Evolutionary conservation across 2,888 invertebrate genomes (phyloP).

Genomic region (Campaea margaritaria): DNA sequence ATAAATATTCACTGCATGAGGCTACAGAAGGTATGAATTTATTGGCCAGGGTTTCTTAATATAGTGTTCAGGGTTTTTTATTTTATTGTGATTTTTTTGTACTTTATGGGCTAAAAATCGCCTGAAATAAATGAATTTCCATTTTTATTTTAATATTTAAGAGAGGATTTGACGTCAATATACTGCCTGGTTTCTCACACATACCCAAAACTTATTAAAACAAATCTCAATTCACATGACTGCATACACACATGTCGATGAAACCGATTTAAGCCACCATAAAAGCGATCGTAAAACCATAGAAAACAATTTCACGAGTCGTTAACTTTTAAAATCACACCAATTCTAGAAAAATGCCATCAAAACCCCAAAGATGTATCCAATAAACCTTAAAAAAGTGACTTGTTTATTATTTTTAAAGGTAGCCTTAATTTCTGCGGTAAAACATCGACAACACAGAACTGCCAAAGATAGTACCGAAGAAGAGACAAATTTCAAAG

Average conservation of each 20-base stretch:
- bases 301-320: conserved; percentile 29
- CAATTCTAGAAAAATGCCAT: conserved; percentile 11
- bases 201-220: too few species aligned
- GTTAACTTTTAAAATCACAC: conserved; percentile 12
- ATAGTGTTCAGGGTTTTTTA: too few species aligned
- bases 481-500: conserved; percentile 10
- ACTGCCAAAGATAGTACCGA: not conserved
- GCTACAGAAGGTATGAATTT: too few species aligned
- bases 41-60: too few species aligned
- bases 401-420: conserved; percentile 19
- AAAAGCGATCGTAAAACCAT: conserved; percentile 19
- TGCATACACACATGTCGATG: not conserved
- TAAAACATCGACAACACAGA: not conserved
- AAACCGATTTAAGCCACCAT: not conserved
- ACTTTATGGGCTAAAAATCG: too few species aligned
- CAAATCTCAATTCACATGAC: not conserved
- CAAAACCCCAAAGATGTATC: conserved; percentile 43
- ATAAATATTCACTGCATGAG: too few species aligned
- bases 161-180: too few species aligned
- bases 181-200: too few species aligned
- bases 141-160: too few species aligned
- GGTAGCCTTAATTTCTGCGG: conserved; percentile 11
- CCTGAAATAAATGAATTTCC: too few species aligned
- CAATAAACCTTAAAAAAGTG: conserved; percentile 22
- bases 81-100: too few species aligned